Percentiles rank a stretch among this genome's conserved stretches.
phyloP scores from a whole-genome alignment of 2,797 vertebrate genomes.

The Luscinia megarhynchos region DNA sequence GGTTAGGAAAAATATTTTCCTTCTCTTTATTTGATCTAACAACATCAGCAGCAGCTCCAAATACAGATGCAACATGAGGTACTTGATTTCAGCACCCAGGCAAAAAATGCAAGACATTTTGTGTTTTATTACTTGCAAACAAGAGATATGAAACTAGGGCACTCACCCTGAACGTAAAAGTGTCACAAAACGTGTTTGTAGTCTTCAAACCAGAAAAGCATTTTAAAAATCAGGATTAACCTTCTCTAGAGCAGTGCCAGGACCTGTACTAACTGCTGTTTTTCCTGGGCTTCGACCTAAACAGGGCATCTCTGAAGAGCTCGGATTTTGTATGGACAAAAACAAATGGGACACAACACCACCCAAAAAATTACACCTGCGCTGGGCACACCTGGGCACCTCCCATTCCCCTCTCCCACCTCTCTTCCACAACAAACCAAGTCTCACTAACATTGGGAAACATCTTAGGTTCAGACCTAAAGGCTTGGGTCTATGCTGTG shows the following conservation, averaged over 20 bases:
- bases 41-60: background rate
- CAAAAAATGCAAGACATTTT: background rate
- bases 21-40: background rate
- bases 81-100: background rate
- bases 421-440: background rate
- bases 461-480: background rate
- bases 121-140: background rate
- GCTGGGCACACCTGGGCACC: background rate
- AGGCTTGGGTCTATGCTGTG: rapidly evolving
- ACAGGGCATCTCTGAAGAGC: background rate
- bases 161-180: background rate
- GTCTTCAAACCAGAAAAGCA: background rate
- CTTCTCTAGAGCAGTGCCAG: background rate
- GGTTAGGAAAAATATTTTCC: background rate
- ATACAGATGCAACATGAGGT: background rate
- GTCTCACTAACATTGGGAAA: background rate
- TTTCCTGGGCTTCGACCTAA: rapidly evolving
- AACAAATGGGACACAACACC: rapidly evolving
- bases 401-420: background rate
- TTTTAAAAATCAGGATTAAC: background rate
- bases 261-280: background rate
- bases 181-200: background rate
- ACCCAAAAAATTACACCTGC: background rate
- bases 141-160: background rate
- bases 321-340: background rate